phyloP scores from a whole-genome alignment of 53 echinoderm and acorn worm species.

The Paracentrotus lividus region DNA sequence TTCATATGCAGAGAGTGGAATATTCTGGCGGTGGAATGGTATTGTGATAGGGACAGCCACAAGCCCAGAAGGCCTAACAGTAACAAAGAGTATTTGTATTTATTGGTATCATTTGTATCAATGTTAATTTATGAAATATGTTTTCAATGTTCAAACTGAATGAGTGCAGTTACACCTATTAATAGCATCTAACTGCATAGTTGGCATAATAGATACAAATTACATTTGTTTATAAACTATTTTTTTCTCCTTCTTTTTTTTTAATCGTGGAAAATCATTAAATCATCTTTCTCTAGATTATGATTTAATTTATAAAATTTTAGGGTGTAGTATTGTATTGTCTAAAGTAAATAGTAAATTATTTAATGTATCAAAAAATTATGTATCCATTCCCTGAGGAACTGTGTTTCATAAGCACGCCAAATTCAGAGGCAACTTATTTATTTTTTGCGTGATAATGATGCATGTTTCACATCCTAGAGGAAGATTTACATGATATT shows the following conservation, averaged over 20 bases:
- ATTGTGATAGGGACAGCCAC: conserved; percentile 69
- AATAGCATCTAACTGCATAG: background rate
- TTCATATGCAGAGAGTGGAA: conserved; percentile 90
- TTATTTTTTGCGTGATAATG: too few relatives aligned
- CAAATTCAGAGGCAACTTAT: too few relatives aligned
- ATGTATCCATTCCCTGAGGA: too few relatives aligned
- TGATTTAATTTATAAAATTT: background rate
- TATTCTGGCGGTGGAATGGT: conserved; percentile 93
- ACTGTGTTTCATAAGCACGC: too few relatives aligned
- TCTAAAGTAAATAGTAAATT: background rate
- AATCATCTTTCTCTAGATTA: background rate
- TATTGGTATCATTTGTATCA: background rate
- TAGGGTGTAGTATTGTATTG: background rate
- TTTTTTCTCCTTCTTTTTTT: too few relatives aligned
- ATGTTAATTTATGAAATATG: background rate
- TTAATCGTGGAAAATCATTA: background rate
- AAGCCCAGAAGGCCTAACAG: background rate
- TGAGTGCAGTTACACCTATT: background rate
- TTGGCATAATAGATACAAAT: background rate
- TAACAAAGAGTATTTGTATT: background rate
- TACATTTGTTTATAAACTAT: too few relatives aligned
- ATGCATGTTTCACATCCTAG: too few relatives aligned
- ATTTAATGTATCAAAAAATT: background rate
- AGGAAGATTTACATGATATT: too few relatives aligned
- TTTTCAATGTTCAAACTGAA: background rate